A percentile compares a stretch with the other conserved stretches of the same genome.
phyloP scores from a whole-genome alignment of 2,888 invertebrate genomes.

The Ophioninae sp. region DNA sequence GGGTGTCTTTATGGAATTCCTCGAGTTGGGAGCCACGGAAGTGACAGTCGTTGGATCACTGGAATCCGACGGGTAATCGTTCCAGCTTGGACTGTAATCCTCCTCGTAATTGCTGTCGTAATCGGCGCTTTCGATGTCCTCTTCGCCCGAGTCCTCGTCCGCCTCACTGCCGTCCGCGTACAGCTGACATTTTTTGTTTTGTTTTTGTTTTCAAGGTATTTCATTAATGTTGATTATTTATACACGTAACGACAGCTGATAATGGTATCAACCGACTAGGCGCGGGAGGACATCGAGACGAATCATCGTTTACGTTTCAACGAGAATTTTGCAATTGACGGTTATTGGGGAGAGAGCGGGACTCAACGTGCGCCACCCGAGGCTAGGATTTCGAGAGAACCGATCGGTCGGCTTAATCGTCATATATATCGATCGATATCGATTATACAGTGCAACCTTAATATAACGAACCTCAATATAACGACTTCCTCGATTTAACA shows the following conservation, averaged over 20 bases:
- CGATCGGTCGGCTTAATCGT: background rate
- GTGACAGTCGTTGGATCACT: constrained; percentile 49
- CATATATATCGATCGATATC: too few relatives aligned
- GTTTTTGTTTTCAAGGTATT: background rate
- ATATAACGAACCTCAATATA: too few relatives aligned
- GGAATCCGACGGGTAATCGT: constrained; percentile 66
- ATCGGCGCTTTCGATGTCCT: constrained; percentile 68
- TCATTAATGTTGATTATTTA: background rate
- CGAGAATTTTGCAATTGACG: background rate
- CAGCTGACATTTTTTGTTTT: constrained; percentile 65
- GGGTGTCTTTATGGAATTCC: constrained; percentile 1
- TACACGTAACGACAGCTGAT: background rate
- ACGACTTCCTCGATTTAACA: too few relatives aligned
- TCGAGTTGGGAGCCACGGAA: background rate
- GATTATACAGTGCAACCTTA: too few relatives aligned
- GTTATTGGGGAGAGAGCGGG: background rate
- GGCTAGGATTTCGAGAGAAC: background rate
- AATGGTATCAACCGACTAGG: background rate
- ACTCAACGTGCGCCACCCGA: background rate
- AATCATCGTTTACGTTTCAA: background rate
- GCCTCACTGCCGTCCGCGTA: constrained; percentile 71
- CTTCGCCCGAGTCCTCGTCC: constrained; percentile 67
- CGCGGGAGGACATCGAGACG: background rate
- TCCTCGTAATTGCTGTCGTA: constrained; percentile 70
- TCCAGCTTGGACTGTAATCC: constrained; percentile 68